Evolutionary conservation across 37 sponge, comb jelly and placozoan species (phyloP).

Genomic region (Haliclona indistincta): DNA sequence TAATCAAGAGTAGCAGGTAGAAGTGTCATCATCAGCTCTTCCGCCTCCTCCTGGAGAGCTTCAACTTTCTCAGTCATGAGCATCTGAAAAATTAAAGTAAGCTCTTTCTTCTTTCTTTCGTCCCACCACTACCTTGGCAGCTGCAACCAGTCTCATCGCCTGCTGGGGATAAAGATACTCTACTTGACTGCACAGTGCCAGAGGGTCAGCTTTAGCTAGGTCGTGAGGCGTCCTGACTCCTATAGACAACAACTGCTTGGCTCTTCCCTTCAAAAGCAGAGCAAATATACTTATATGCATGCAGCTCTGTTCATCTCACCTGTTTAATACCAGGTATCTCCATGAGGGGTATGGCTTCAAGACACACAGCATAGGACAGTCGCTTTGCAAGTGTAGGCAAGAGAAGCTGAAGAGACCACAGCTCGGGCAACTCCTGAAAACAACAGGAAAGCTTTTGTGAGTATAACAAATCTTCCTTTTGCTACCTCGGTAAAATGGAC

Average conservation of each 20-base stretch:
- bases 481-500: slow-evolving; percentile 78
- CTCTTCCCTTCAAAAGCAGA: slow-evolving; percentile 67
- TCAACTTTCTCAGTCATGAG: too few relatives aligned
- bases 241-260: slow-evolving; percentile 82
- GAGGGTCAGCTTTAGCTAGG: slow-evolving; percentile 51
- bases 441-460: background rate
- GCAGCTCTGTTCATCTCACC: slow-evolving; percentile 22
- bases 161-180: slow-evolving; percentile 64
- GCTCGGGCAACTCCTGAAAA: slow-evolving; percentile 75
- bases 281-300: too few relatives aligned
- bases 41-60: too few relatives aligned
- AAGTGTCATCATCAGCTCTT: too few relatives aligned
- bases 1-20: too few relatives aligned
- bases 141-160: slow-evolving; percentile 55
- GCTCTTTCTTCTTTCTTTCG: too few relatives aligned
- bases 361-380: slow-evolving; percentile 57
- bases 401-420: slow-evolving; percentile 79
- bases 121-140: slow-evolving; percentile 90
- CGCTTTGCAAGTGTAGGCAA: slow-evolving; percentile 70
- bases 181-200: slow-evolving; percentile 50
- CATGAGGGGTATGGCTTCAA: slow-evolving; percentile 81
- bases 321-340: slow-evolving; percentile 90
- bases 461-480: background rate
- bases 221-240: slow-evolving; percentile 78
- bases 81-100: too few relatives aligned